Evolutionary conservation across 2,113 vertebrate species (phyloP), one percentile per base, ranked within the genome.

Genomic region (Hyperopisus bebe): DNA sequence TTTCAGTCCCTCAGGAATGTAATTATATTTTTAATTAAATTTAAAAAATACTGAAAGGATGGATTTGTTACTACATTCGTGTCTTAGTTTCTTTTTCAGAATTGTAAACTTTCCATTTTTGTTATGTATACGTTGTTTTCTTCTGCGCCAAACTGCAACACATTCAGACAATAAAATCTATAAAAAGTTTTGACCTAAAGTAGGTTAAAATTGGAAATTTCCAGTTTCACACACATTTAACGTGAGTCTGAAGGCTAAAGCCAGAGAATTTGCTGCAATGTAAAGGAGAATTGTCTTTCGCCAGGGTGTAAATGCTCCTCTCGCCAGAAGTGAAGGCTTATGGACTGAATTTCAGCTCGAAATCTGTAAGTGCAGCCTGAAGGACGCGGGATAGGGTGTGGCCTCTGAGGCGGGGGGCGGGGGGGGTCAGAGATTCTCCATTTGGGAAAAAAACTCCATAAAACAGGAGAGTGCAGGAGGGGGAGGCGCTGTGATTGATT

Each of bases 401-500:
- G 53, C 42, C n/a, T 35, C 13, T 39, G 3, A 53, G 7, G 24
- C 9, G 46, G 24, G 44, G 7, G 6, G 24, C 7, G 46, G 8
- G 24, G 19, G 31, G 31, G 1, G 47, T 3, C 15, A 13, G 50
- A 50, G n/a, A 55, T 66, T n/a, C 51, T 44, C n/a, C 24, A 44
- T 44, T 53, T 7, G 55, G 86, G 93, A 92, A 88, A 91, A 53
- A 94, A 92, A 70, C 90, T 42, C 91, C 89, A 91, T 58, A 87
- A 39, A 44, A 84, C 91, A 92, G 91, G 77, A 90, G 89, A 91
- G 91, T 66, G 35, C n/a, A 90, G 70, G 35, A 80, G 86, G 89
- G 91, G 92, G 89, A 92, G 93, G 89, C 89, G 90, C 94, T 93
- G 92, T 95, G 95, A 96, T 95, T 94, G 95, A 97, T 96, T 94